phyloP scores from a whole-genome alignment of 2,113 vertebrate species.

The Sinocyclocheilus anshuiensis region DNA sequence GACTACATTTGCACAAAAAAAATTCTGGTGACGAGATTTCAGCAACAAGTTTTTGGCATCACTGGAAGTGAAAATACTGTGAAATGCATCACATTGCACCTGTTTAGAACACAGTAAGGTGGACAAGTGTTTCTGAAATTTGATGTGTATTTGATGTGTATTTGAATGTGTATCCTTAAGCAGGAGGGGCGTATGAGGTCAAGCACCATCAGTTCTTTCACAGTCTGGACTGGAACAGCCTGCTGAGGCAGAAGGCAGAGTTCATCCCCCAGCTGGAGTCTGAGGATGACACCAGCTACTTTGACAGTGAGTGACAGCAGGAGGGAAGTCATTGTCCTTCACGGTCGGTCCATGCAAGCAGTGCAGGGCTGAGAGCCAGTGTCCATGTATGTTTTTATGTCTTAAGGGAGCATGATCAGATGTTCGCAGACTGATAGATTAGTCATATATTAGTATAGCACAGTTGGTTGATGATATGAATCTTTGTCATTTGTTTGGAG shows the following conservation, averaged over 20 bases:
- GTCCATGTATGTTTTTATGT: background rate
- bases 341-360: background rate
- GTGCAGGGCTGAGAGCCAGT: background rate
- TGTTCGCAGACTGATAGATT: conserved; percentile 4
- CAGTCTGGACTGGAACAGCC: conserved; percentile 92
- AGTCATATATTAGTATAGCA: conserved; percentile 3
- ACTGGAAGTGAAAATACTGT: background rate
- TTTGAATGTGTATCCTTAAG: conserved; percentile 31
- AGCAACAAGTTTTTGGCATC: background rate
- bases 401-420: background rate
- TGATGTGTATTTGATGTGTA: conserved; percentile 2
- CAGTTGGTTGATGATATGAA: conserved; percentile 5
- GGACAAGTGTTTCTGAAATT: conserved; percentile 7
- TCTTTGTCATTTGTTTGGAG: conserved; percentile 1
- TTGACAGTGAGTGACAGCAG: conserved; percentile 86
- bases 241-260: conserved; percentile 96
- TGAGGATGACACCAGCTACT: conserved; percentile 98
- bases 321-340: conserved; percentile 14
- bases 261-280: conserved; percentile 97
- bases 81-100: no score
- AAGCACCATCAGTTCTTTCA: conserved; percentile 95
- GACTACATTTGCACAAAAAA: no score
- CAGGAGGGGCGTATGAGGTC: conserved; percentile 94
- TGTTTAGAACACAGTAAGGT: no score
- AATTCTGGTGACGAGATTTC: background rate